Base-by-base conservation (phyloP, 2,888 invertebrate genomes). In the Cactoblastis cactorum region DNA sequence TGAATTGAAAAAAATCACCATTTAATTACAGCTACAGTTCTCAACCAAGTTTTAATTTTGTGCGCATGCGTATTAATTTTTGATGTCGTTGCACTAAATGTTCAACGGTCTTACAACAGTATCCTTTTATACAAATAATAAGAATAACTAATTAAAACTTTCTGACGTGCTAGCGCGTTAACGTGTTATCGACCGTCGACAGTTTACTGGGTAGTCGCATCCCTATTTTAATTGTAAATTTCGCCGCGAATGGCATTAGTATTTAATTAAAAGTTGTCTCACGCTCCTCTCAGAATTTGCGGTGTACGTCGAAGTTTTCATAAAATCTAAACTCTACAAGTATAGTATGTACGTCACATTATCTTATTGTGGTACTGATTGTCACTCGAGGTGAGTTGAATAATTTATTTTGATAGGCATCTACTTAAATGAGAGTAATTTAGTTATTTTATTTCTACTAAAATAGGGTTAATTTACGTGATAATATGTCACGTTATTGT, bases 211-310 rank as follows among this genome's bases (percentile, higher is more conserved):
- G 17, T 9, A 17, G 43, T 50, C 67, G 43, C 77, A 55, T 62
- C 77, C 62, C 74, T 82, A 75, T 46, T 63, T 60, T 61, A 71
- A 77, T 76, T 78, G 77, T 80, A 78, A 81, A 83, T 78, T 80
- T 74, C 67, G 74, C 75, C 71, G 74, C 72, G 73, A 75, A 81
- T 69, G 64, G 75, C 76, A 83, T 83, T 83, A 83, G 79, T 83
- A 73, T 83, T 85, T 85, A 84, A 85, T 84, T 84, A 84, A 85
- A 85, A 85, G 78, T 84, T 83, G 77, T 75, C 72, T 76, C 70
- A 62, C 71, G 67, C 65, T 56, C 50, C 62, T 53, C 62, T 57
- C 37, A 14, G 61, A 67, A 68, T 69, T 67, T 71, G 80, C 65
- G 80, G 76, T 64, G 69, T 71, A 65, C 70, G 71, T 61, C 57